Evolutionary conservation across 37 sponge, comb jelly and placozoan genomes (phyloP).

Genomic region (Lycopodina hypogea): DNA sequence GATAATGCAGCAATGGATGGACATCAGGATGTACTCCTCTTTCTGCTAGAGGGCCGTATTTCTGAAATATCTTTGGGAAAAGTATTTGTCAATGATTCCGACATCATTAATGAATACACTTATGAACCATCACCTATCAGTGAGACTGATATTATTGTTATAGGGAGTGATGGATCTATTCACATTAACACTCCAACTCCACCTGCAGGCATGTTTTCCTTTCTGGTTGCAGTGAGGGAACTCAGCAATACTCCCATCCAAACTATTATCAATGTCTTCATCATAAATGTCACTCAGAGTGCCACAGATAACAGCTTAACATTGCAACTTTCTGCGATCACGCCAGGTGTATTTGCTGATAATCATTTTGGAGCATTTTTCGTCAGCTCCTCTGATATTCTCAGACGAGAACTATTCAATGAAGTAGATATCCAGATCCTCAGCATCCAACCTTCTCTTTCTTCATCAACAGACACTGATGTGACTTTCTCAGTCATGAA

Average conservation of each 20-base stretch:
- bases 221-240: slow-evolving; percentile 43
- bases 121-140: slow-evolving; percentile 2
- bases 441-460: slow-evolving; percentile 6
- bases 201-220: slow-evolving; percentile 13
- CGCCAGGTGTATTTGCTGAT: slow-evolving; percentile 26
- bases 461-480: slow-evolving; percentile 4
- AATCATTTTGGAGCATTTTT: slow-evolving; percentile 6
- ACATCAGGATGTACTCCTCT: slow-evolving; percentile 31
- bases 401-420: neutral
- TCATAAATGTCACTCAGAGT: slow-evolving; percentile 9
- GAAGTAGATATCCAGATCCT: slow-evolving; percentile 14
- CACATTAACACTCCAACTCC: slow-evolving; percentile 14
- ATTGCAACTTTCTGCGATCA: slow-evolving; percentile 16
- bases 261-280: slow-evolving; percentile 6
- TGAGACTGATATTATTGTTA: neutral
- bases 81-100: slow-evolving; percentile 56
- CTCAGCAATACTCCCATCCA: neutral
- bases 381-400: neutral
- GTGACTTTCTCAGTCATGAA: slow-evolving; percentile 24
- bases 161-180: slow-evolving; percentile 17
- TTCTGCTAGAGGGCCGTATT: slow-evolving; percentile 25
- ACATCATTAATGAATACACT: slow-evolving; percentile 53
- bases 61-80: slow-evolving; percentile 23
- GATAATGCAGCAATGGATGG: slow-evolving; percentile 64
- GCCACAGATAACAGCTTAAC: slow-evolving; percentile 20